A percentile compares a stretch with the other conserved stretches of the same genome.
These are phyloP conservation scores for Alloscopus bannaensis DNA, from an alignment of 2,888 invertebrate species.

Conservation along the genomic window DNA sequence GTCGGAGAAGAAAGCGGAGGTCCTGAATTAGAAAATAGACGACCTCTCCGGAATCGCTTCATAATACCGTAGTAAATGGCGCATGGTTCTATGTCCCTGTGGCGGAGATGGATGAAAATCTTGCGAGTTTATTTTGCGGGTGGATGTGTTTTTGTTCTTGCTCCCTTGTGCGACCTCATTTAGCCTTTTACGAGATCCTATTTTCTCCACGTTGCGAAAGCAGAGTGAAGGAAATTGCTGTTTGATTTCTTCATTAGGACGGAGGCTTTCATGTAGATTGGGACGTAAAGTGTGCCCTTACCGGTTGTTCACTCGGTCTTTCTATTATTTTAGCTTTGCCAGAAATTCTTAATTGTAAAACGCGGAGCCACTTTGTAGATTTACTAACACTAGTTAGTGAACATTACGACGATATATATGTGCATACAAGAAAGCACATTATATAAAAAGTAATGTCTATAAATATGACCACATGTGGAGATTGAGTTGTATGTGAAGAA, in stretches of 20 bases:
- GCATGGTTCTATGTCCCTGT: constrained; percentile 19
- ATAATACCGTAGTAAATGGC: constrained; percentile 38
- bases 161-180: constrained; percentile 36
- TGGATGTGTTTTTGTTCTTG: neutral
- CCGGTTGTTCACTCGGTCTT: no score
- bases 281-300: no score
- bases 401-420: no score
- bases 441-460: no score
- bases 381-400: no score
- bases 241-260: constrained; percentile 53
- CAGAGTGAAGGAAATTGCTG: constrained; percentile 46
- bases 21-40: constrained; percentile 47
- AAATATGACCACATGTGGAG: no score
- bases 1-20: constrained; percentile 25
- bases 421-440: no score
- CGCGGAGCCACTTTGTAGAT: no score
- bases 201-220: neutral
- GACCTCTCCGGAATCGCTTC: constrained; percentile 38
- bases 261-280: no score
- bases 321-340: no score
- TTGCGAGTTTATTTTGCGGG: constrained; percentile 6
- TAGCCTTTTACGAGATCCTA: constrained; percentile 7
- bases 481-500: no score
- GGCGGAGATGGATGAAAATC: constrained; percentile 8
- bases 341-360: no score